Conservation (phyloP, 2,113 vertebrate species). For the Meleagris gallopavo region DNA sequence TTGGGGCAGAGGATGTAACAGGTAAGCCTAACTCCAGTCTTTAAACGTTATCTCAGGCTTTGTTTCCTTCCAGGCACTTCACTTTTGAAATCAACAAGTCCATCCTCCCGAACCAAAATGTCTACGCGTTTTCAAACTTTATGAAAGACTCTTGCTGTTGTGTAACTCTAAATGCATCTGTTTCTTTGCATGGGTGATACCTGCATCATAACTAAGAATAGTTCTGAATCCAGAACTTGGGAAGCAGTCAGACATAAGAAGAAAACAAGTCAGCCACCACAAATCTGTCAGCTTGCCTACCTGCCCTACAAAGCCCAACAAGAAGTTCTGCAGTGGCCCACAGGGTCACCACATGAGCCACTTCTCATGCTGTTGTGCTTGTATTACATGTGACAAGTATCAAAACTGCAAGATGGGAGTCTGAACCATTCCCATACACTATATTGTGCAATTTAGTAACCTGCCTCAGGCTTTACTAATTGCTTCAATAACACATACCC, state of each 20-base stretch:
- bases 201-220: neutral
- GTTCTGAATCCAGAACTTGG: neutral
- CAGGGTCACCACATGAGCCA: no score
- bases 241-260: neutral
- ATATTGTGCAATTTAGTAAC: neutral
- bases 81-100: neutral
- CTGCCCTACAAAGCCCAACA: neutral
- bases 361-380: fast-evolving
- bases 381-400: fast-evolving
- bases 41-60: constrained; percentile 16
- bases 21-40: neutral
- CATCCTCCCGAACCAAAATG: neutral
- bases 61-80: neutral
- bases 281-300: neutral
- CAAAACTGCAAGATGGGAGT: fast-evolving
- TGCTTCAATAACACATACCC: neutral
- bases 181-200: neutral
- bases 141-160: neutral
- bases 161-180: neutral
- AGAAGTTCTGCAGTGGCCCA: neutral
- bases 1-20: neutral
- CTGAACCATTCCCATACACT: fast-evolving
- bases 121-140: neutral
- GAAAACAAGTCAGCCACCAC: neutral
- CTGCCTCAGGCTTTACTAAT: neutral